Percentiles rank a stretch among this genome's conserved stretches.
phyloP scores from a whole-genome alignment of 2,888 invertebrate species.

The Xanthorhoe designata region DNA sequence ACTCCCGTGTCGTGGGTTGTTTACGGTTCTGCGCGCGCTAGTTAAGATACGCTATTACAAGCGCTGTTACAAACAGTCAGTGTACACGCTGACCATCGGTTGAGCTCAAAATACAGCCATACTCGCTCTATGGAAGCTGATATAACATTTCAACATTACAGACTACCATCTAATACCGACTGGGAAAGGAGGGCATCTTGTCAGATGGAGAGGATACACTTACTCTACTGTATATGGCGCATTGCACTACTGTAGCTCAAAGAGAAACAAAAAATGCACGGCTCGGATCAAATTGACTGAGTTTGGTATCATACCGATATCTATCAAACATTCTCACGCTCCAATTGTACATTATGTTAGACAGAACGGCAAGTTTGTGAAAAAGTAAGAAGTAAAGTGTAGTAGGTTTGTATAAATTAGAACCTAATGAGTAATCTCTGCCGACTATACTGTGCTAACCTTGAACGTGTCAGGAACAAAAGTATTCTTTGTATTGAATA shows the following conservation, averaged over 20 bases:
- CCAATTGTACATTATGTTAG: background rate
- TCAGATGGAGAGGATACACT: slow-evolving; percentile 25
- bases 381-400: background rate
- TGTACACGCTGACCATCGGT: too few relatives aligned
- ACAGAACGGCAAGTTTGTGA: background rate
- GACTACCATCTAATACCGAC: slow-evolving; percentile 15
- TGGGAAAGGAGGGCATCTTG: slow-evolving; percentile 23
- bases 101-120: too few relatives aligned
- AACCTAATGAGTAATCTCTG: too few relatives aligned
- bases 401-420: too few relatives aligned
- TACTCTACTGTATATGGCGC: slow-evolving; percentile 17
- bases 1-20: too few relatives aligned
- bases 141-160: background rate
- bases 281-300: slow-evolving; percentile 18
- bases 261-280: slow-evolving; percentile 10
- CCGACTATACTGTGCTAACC: too few relatives aligned
- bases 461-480: too few relatives aligned
- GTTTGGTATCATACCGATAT: slow-evolving; percentile 9
- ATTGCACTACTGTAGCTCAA: slow-evolving; percentile 23
- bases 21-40: too few relatives aligned
- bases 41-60: too few relatives aligned
- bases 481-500: too few relatives aligned
- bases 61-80: too few relatives aligned
- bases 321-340: background rate
- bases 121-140: background rate